Evolutionary conservation across 2,888 invertebrate genomes (phyloP).

Genomic region (Sturmia bella): DNA sequence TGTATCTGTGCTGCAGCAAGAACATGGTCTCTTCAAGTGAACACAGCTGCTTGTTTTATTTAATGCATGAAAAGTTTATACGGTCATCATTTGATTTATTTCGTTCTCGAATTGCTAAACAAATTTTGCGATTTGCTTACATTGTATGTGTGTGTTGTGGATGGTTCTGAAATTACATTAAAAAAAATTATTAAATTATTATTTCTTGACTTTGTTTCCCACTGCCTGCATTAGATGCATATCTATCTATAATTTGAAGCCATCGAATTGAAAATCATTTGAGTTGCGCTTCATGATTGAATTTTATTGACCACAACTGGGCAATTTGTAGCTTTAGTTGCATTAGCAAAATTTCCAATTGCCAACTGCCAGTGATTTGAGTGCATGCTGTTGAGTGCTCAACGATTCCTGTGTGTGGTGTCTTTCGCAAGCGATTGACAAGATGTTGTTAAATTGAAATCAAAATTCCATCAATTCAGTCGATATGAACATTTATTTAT

Average conservation of each 20-base stretch:
- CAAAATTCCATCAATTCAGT: slow-evolving; percentile 59
- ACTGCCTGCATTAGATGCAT: too few relatives aligned
- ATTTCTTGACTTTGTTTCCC: background rate
- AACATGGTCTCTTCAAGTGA: slow-evolving; percentile 23
- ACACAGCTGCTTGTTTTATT: slow-evolving; percentile 66
- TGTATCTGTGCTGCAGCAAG: too few relatives aligned
- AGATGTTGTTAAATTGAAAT: slow-evolving; percentile 59
- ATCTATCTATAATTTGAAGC: slow-evolving; percentile 17
- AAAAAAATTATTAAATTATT: slow-evolving; percentile 7
- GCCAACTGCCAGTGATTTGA: slow-evolving; percentile 49
- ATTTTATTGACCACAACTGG: slow-evolving; percentile 54
- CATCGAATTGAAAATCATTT: slow-evolving; percentile 18
- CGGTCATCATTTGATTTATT: slow-evolving; percentile 18
- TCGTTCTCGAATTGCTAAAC: background rate
- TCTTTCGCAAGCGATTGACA: slow-evolving; percentile 27
- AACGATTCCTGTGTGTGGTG: slow-evolving; percentile 26
- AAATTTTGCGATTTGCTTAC: slow-evolving; percentile 26
- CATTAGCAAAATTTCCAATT: slow-evolving; percentile 52
- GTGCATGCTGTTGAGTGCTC: slow-evolving; percentile 24
- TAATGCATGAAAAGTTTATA: slow-evolving; percentile 13
- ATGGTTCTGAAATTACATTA: slow-evolving; percentile 29
- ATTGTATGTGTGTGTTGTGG: slow-evolving; percentile 3
- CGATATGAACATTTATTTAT: slow-evolving; percentile 17
- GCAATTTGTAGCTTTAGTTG: slow-evolving; percentile 44
- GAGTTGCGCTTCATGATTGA: slow-evolving; percentile 37